A percentile compares a stretch with the other conserved stretches of the same genome.
These are phyloP conservation scores for Plagodis pulveraria DNA, from an alignment of 2,888 invertebrate species.

Conservation along the genomic window DNA sequence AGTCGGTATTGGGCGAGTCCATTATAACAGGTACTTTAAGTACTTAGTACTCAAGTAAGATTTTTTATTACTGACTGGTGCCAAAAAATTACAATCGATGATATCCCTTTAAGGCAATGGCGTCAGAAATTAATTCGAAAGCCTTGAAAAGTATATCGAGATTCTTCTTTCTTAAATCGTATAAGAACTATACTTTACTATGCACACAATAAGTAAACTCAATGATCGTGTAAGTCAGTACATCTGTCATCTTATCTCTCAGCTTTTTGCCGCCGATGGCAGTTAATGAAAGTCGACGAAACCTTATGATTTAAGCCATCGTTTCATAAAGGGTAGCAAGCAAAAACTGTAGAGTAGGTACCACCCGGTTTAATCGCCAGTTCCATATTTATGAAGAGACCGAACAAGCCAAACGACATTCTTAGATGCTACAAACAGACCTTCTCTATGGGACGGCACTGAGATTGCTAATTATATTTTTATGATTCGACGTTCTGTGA, in stretches of 20 bases:
- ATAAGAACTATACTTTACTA: background rate
- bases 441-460: conserved; percentile 41
- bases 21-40: too few relatives aligned
- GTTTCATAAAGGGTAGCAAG: conserved; percentile 45
- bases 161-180: background rate
- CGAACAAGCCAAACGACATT: conserved; percentile 69
- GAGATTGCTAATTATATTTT: conserved; percentile 51
- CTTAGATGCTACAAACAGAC: conserved; percentile 56
- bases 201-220: conserved; percentile 25
- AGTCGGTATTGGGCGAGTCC: too few relatives aligned
- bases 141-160: background rate
- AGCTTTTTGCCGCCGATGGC: conserved; percentile 25
- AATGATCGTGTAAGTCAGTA: background rate
- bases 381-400: conserved; percentile 78
- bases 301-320: conserved; percentile 51
- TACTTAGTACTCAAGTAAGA: too few relatives aligned
- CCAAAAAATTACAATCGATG: background rate
- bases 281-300: conserved; percentile 33
- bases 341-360: conserved; percentile 60
- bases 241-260: conserved; percentile 15
- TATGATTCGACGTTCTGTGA: conserved; percentile 11
- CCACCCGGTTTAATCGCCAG: conserved; percentile 65
- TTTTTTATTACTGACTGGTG: too few relatives aligned
- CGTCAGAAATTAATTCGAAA: too few relatives aligned
- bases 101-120: too few relatives aligned